Evolutionary conservation across 1,140 invertebrate genomes (phyloP).

Genomic region (Drosophila subobscura): DNA sequence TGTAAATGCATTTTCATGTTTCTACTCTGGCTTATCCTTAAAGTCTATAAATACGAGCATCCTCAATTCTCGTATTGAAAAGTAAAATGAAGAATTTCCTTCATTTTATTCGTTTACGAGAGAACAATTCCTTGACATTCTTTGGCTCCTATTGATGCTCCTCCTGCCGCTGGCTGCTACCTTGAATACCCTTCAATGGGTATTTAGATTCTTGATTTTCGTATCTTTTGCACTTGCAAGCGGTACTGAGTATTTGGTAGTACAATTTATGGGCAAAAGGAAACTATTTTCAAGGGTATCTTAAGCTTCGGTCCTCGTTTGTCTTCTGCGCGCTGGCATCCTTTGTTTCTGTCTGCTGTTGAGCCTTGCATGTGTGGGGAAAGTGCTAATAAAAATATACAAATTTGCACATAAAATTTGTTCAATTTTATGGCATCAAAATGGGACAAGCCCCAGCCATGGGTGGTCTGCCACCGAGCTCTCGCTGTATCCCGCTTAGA

Average conservation of each 20-base stretch:
- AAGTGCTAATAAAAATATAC: conserved; percentile 81
- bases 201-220: not conserved
- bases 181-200: no score
- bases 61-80: conserved; percentile 59
- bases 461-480: not conserved
- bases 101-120: conserved; percentile 58
- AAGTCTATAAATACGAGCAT: conserved; percentile 71
- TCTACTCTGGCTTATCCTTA: conserved; percentile 71
- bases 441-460: conserved; percentile 31
- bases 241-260: no score
- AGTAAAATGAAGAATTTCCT: conserved; percentile 68
- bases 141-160: conserved; percentile 12
- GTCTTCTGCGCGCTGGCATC: no score
- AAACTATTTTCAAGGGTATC: no score
- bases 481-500: not conserved
- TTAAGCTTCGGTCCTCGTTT: no score
- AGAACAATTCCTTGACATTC: conserved; percentile 60
- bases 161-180: not conserved
- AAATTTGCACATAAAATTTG: conserved; percentile 78
- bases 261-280: no score
- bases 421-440: conserved; percentile 62
- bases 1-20: conserved; percentile 82
- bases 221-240: not conserved
- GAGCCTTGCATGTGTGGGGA: conserved; percentile 62
- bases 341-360: conserved; percentile 20